Conservation (phyloP, 2,888 invertebrate species). For the Cataglyphis livida region DNA sequence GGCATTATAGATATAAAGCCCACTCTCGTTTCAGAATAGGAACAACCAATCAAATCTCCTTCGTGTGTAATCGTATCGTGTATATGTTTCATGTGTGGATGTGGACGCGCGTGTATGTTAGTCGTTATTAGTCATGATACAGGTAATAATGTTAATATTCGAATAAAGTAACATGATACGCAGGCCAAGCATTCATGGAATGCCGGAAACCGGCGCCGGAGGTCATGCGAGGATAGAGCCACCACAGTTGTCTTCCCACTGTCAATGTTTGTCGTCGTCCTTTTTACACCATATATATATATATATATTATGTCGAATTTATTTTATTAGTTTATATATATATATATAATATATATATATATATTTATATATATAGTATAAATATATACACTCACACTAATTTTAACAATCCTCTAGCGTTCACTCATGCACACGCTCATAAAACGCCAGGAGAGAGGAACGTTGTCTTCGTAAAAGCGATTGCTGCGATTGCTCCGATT, state of each 20-base stretch:
- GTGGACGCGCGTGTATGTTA: conserved; percentile 76
- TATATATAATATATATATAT: conserved; percentile 76
- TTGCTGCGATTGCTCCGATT: conserved; percentile 76
- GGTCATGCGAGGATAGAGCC: conserved; percentile 83
- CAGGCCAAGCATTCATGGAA: conserved; percentile 85
- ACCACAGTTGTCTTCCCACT: conserved; percentile 79
- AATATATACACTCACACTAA: conserved; percentile 85
- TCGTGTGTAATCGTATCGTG: conserved; percentile 71
- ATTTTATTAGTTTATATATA: conserved; percentile 78
- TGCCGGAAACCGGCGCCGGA: conserved; percentile 80
- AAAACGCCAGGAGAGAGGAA: conserved; percentile 80
- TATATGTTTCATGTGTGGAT: conserved; percentile 63
- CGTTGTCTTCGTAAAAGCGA: conserved; percentile 81
- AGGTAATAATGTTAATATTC: conserved; percentile 84
- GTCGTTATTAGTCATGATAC: conserved; percentile 84
- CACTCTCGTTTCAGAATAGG: conserved; percentile 81
- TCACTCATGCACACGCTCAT: conserved; percentile 75
- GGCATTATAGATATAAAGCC: conserved; percentile 71
- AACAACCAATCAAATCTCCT: conserved; percentile 84
- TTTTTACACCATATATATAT: conserved; percentile 79
- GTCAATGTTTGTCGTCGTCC: conserved; percentile 77
- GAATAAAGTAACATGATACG: conserved; percentile 84
- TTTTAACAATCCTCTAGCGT: conserved; percentile 82
- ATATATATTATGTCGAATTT: conserved; percentile 80
- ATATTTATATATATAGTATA: conserved; percentile 81